These are phyloP conservation scores for Brachynemurus nebulosus DNA, from an alignment of 2,888 invertebrate genomes.

Conservation along the genomic window DNA sequence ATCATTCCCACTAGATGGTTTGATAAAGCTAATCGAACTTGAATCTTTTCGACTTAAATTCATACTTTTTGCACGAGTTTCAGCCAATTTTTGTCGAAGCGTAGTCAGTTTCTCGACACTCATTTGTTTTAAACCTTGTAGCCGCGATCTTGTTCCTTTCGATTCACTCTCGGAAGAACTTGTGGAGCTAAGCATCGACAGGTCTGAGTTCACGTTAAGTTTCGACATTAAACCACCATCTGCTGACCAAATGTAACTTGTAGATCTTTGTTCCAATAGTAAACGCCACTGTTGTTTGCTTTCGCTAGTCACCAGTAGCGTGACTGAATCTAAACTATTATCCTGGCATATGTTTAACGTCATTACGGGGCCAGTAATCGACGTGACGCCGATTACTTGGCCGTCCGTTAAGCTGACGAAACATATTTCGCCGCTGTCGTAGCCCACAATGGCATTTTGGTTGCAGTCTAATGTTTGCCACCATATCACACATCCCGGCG, in stretches of 20 bases:
- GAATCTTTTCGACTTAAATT: constrained; percentile 5
- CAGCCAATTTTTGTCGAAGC: constrained; percentile 46
- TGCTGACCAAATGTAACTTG: constrained; percentile 55
- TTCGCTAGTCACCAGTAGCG: constrained; percentile 54
- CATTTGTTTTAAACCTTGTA: constrained; percentile 49
- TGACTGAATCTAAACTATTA: constrained; percentile 46
- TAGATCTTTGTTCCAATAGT: constrained; percentile 62
- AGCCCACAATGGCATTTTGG: constrained; percentile 56
- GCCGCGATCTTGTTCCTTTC: constrained; percentile 35
- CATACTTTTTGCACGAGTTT: constrained; percentile 31
- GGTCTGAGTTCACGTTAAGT: constrained; percentile 11
- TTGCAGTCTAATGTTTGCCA: constrained; percentile 64
- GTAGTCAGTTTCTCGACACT: constrained; percentile 54
- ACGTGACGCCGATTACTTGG: constrained; percentile 49
- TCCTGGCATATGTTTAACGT: constrained; percentile 57
- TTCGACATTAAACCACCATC: constrained; percentile 19
- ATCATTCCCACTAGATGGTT: not conserved
- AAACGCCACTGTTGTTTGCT: constrained; percentile 70
- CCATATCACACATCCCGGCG: constrained; percentile 53
- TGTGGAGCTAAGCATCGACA: constrained; percentile 16
- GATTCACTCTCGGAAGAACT: constrained; percentile 26
- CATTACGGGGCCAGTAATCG: constrained; percentile 45
- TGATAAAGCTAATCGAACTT: not conserved
- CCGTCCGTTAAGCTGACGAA: constrained; percentile 57
- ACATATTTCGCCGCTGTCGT: constrained; percentile 43